Evolutionary conservation across 2,888 invertebrate species (phyloP).

Genomic region (Agriopis marginaria): DNA sequence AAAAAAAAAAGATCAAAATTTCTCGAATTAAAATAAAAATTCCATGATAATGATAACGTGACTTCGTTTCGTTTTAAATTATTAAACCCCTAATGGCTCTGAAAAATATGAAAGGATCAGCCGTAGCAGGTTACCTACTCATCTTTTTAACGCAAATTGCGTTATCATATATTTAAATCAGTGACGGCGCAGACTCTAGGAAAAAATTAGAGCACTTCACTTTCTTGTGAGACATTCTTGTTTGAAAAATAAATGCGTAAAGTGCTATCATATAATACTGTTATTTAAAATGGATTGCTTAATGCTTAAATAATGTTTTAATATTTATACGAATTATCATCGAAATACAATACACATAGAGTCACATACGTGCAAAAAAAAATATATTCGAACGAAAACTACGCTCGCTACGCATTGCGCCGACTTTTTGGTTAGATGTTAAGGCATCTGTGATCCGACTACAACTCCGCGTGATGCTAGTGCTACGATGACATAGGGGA

Average conservation of each 20-base stretch:
- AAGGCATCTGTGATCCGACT: no score
- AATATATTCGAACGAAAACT: no score
- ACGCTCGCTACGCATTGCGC: no score
- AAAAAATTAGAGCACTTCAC: conserved; percentile 48
- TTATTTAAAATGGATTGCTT: conserved; percentile 1
- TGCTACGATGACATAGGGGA: no score
- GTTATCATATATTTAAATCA: conserved; percentile 58
- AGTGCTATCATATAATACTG: conserved; percentile 16
- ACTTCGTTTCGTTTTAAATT: conserved; percentile 39
- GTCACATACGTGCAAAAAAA: no score
- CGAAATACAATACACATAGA: no score
- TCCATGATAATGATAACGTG: conserved; percentile 17
- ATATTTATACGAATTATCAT: neutral
- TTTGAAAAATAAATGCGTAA: conserved; percentile 25
- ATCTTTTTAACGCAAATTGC: conserved; percentile 65
- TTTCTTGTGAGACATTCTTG: conserved; percentile 10
- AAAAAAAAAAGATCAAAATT: neutral
- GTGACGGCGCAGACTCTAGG: conserved; percentile 40
- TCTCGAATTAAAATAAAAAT: neutral
- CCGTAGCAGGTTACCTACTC: conserved; percentile 63
- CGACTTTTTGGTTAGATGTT: no score
- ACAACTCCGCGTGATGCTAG: no score
- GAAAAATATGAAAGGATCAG: conserved; percentile 63
- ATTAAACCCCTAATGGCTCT: conserved; percentile 55
- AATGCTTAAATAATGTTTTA: neutral